Base-by-base conservation (phyloP, 2,113 vertebrate species). In the Plecturocebus donacophilus region DNA sequence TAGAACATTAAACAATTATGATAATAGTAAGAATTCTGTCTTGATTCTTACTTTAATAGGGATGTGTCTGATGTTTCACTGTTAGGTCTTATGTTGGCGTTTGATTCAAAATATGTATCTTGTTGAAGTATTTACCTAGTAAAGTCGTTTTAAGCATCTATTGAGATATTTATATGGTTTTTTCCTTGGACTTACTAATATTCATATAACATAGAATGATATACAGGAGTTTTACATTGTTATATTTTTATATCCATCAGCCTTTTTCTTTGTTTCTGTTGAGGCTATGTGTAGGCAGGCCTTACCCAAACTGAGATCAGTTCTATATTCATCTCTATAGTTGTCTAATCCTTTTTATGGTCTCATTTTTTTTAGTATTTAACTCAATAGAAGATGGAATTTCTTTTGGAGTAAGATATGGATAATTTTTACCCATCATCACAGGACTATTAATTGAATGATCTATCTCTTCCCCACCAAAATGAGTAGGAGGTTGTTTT, bases 151-250 rank as follows among this genome's bases (percentile, higher is more conserved):
- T 90, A 9, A 73, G 17, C 12, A 10, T 77, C 66, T 86, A 16
- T 35, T 87, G 64, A 95, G 66, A 77, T 95, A 94, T 80, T 93
- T 61, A 19, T 38, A 40, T 61, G n/a, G 23, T 20, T 88, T 95
- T 84, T 32, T 54, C 5, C 42, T 68, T 40, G 58, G 66, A 42
- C 38, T 90, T 91, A 35, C 20, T 84, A 83, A 45, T 75, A 87
- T 68, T 71, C 61, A 42, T 21, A 21, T 49, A 90, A 54, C 35
- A 70, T 13, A 87, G n/a, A 76, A 38, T 11, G 11, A 54, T 9
- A 27, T 68, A 56, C 3, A n/a, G 30, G 35, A 52, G 8, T 71
- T 80, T 76, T 54, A 23, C 16, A 38, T 30, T 86, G 85, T 94
- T 20, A n/a, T 82, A 27, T 30, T 87, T n/a, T 94, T 71, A 73